Percentiles rank a stretch among this genome's conserved stretches.
Conservation (phyloP, 1,140 invertebrate genomes). For the Scaptomyza graminum region DNA sequence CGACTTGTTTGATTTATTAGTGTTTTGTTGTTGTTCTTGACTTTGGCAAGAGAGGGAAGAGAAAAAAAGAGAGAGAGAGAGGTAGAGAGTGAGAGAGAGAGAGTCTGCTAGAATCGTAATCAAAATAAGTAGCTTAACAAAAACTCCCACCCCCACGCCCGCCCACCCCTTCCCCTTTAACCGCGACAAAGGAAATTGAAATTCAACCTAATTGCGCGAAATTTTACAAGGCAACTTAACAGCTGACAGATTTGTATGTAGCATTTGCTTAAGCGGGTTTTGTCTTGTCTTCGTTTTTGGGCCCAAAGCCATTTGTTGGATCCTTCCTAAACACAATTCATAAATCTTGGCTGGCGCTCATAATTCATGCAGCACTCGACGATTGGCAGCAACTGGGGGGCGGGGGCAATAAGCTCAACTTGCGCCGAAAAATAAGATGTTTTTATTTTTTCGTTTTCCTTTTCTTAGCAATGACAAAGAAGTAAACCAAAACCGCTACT, state of each 20-base stretch:
- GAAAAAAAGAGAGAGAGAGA: neutral
- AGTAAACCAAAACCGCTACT: slow-evolving; percentile 16
- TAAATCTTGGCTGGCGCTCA: slow-evolving; percentile 75
- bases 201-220: slow-evolving; percentile 79
- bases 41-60: no score
- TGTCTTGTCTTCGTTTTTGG: slow-evolving; percentile 3
- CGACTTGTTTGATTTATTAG: slow-evolving; percentile 52
- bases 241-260: slow-evolving; percentile 75
- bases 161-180: neutral
- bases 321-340: slow-evolving; percentile 49
- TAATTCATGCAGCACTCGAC: slow-evolving; percentile 78
- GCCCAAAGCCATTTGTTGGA: neutral
- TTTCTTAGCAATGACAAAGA: slow-evolving; percentile 63
- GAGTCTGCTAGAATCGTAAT: slow-evolving; percentile 48
- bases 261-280: slow-evolving; percentile 23
- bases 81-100: neutral
- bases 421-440: slow-evolving; percentile 37
- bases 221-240: slow-evolving; percentile 78
- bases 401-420: slow-evolving; percentile 57
- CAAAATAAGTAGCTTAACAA: slow-evolving; percentile 68
- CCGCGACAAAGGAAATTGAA: slow-evolving; percentile 61
- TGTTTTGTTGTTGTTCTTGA: neutral
- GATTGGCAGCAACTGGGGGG: slow-evolving; percentile 61
- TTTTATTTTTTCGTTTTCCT: slow-evolving; percentile 51
- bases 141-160: neutral